phyloP scores from a whole-genome alignment of 2,113 vertebrate genomes.

The Variabilichromis moorii region DNA sequence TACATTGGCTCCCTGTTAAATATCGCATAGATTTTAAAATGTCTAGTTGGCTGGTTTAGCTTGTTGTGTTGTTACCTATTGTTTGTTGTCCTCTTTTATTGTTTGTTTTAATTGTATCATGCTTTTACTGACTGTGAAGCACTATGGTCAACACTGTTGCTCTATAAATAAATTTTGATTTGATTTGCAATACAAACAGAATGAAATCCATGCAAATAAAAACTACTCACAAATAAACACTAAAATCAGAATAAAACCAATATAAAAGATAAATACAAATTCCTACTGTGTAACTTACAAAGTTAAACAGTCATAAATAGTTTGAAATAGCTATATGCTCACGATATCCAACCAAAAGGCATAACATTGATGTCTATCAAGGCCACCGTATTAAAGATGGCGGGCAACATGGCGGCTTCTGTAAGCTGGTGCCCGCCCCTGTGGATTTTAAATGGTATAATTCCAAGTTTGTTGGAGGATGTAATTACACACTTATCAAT shows the following conservation, averaged over 20 bases:
- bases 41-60: no score
- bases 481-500: not conserved
- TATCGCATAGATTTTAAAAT: no score
- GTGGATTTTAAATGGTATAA: not conserved
- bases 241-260: not conserved
- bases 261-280: not conserved
- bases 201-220: not conserved
- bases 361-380: not conserved
- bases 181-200: not conserved
- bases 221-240: not conserved
- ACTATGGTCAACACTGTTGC: no score
- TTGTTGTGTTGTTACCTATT: no score
- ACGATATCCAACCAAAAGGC: fast-evolving
- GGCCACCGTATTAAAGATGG: not conserved
- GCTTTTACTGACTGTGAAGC: no score
- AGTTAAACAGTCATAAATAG: not conserved
- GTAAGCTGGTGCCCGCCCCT: fast-evolving
- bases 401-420: not conserved
- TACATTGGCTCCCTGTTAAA: no score
- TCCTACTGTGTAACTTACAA: not conserved
- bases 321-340: not conserved
- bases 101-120: no score
- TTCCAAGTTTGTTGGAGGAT: not conserved
- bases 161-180: fast-evolving
- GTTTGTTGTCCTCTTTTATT: no score